Evolutionary conservation across 2,113 vertebrate genomes (phyloP).

Genomic region (Athene cunicularia): DNA sequence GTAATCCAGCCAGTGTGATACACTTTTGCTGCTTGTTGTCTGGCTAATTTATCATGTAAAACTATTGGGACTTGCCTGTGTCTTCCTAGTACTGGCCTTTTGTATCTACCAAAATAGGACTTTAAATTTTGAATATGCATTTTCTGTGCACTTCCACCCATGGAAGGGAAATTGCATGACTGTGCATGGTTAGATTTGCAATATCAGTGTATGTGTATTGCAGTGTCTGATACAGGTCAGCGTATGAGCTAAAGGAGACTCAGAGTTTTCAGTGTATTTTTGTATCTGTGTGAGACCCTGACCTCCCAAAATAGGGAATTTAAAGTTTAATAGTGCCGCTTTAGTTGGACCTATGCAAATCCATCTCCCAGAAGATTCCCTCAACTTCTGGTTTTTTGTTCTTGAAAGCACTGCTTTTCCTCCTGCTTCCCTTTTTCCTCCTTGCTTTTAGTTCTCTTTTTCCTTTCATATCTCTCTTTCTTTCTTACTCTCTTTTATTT

Average conservation of each 20-base stretch:
- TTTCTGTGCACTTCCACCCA: not conserved
- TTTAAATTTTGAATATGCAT: not conserved
- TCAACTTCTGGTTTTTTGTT: not conserved
- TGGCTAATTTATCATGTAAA: not conserved
- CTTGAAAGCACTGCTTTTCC: not conserved
- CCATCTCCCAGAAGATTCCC: not conserved
- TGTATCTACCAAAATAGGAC: not conserved
- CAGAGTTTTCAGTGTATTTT: not conserved
- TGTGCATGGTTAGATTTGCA: not conserved
- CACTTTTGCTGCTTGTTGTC: not conserved
- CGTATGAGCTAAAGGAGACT: not conserved
- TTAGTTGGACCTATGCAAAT: not conserved
- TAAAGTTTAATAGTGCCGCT: not conserved
- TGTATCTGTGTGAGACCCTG: not conserved
- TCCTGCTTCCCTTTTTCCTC: not conserved
- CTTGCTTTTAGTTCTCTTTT: not conserved
- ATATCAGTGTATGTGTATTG: not conserved
- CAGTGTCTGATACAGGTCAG: not conserved
- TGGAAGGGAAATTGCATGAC: rapidly evolving
- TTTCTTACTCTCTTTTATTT: not conserved
- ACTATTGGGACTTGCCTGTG: not conserved
- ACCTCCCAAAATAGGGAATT: not conserved
- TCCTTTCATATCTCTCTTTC: not conserved
- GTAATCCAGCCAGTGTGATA: not conserved
- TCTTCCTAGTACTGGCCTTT: not conserved